These are phyloP conservation scores for Spodoptera littoralis DNA, from an alignment of 2,888 invertebrate genomes.

Conservation along the genomic window DNA sequence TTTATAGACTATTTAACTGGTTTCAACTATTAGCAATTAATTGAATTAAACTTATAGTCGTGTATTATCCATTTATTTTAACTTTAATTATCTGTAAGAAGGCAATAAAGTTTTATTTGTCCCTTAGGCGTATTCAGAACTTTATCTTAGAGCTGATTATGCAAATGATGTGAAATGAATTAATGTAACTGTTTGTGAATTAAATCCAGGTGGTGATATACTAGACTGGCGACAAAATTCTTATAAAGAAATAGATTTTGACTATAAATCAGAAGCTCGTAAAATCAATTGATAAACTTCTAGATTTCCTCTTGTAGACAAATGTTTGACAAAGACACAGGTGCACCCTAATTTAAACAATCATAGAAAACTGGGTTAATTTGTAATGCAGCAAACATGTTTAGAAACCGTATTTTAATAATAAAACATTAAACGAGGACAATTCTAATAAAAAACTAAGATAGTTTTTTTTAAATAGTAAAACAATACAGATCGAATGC, in stretches of 20 bases:
- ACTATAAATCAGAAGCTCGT: too few relatives aligned
- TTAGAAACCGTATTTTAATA: conserved; percentile 32
- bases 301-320: conserved; percentile 18
- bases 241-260: neutral
- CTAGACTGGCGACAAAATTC: neutral
- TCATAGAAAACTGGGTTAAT: conserved; percentile 25
- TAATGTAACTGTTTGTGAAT: too few relatives aligned
- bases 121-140: conserved; percentile 18
- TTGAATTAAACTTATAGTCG: conserved; percentile 45
- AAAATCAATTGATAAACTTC: too few relatives aligned
- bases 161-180: conserved; percentile 15
- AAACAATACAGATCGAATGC: conserved; percentile 2
- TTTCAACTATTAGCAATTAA: conserved; percentile 47
- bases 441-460: conserved; percentile 11
- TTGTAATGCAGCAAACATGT: conserved; percentile 32
- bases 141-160: conserved; percentile 33
- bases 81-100: conserved; percentile 43
- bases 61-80: conserved; percentile 36
- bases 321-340: neutral
- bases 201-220: conserved; percentile 2
- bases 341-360: conserved; percentile 10
- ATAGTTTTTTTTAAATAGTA: conserved; percentile 18
- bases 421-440: conserved; percentile 26
- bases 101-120: conserved; percentile 46
- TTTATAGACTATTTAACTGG: conserved; percentile 33